phyloP scores from a whole-genome alignment of 2,113 vertebrate species.

The Bufo gargarizans region DNA sequence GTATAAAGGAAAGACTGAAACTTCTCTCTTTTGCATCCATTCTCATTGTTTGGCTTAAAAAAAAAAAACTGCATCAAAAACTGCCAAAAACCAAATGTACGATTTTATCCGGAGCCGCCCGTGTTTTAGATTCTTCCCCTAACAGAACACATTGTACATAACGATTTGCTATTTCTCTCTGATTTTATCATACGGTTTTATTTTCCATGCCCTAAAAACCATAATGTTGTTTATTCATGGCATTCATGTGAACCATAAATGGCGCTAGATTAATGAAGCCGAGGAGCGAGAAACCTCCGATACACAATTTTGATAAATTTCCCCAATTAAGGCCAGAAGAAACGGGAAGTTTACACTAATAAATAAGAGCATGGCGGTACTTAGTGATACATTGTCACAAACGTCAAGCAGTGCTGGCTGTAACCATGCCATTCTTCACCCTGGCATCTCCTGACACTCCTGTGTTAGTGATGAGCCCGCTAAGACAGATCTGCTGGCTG shows the following conservation, averaged over 20 bases:
- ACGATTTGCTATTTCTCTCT: not conserved
- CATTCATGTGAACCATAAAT: slow-evolving; percentile 29
- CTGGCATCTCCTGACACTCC: slow-evolving; percentile 47
- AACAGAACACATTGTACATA: not conserved
- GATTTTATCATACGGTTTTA: not conserved
- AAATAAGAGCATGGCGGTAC: slow-evolving; percentile 51
- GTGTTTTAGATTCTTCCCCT: not conserved
- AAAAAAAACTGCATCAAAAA: too few relatives aligned
- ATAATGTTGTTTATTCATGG: slow-evolving; percentile 4
- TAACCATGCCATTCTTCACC: slow-evolving; percentile 51
- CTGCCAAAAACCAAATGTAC: too few relatives aligned
- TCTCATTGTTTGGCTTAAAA: too few relatives aligned
- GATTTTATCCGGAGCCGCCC: too few relatives aligned
- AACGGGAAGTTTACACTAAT: slow-evolving; percentile 52
- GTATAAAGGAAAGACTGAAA: too few relatives aligned
- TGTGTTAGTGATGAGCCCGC: slow-evolving; percentile 53
- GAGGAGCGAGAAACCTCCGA: slow-evolving; percentile 9
- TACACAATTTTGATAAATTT: slow-evolving; percentile 48
- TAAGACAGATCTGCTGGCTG: slow-evolving; percentile 52
- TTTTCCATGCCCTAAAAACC: not conserved
- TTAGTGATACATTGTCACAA: slow-evolving; percentile 45
- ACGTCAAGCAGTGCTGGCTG: slow-evolving; percentile 47
- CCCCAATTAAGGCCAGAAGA: slow-evolving; percentile 49
- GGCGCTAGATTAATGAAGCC: slow-evolving; percentile 6
- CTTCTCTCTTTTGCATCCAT: too few relatives aligned